A percentile compares a stretch with the other conserved stretches of the same genome.
Conservation (phyloP, 2,797 vertebrate species). For the Phalloptychus januarius region DNA sequence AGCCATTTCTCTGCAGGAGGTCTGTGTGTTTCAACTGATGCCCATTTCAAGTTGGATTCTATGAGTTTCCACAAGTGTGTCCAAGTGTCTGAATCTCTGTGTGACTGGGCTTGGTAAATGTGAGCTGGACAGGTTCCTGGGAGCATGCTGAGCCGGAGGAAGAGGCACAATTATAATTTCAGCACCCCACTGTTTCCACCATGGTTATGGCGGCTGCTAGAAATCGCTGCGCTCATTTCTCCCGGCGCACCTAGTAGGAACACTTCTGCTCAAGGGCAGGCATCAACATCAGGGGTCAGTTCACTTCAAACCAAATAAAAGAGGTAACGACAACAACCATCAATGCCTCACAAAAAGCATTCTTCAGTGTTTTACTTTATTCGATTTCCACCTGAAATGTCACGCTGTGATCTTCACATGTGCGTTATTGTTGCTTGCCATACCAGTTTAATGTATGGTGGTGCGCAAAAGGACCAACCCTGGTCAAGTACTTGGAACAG, state of each 20-base stretch:
- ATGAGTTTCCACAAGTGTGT: slow-evolving; percentile 33
- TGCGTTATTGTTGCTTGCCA: background rate
- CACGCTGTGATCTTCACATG: slow-evolving; percentile 3
- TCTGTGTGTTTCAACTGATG: slow-evolving; percentile 12
- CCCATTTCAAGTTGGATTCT: slow-evolving; percentile 20
- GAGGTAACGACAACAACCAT: slow-evolving; percentile 4
- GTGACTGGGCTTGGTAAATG: slow-evolving; percentile 54
- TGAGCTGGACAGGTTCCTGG: slow-evolving; percentile 64
- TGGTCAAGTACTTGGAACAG: background rate
- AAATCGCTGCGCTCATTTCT: slow-evolving; percentile 47
- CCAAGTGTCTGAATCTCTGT: slow-evolving; percentile 29
- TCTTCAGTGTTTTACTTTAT: slow-evolving; percentile 2
- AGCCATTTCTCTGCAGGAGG: slow-evolving; percentile 3
- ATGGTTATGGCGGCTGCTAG: slow-evolving; percentile 55
- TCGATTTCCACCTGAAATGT: background rate
- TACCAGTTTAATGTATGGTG: background rate
- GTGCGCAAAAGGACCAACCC: background rate
- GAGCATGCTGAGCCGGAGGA: slow-evolving; percentile 69
- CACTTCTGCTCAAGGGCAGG: slow-evolving; percentile 5
- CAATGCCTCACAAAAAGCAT: slow-evolving; percentile 9
- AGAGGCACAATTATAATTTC: slow-evolving; percentile 71
- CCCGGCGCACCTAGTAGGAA: slow-evolving; percentile 23
- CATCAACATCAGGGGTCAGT: slow-evolving; percentile 41
- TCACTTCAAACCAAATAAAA: slow-evolving; percentile 48
- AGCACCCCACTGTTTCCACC: slow-evolving; percentile 61